phyloP scores from a whole-genome alignment of 2,797 vertebrate species.

The Pteronotus mesoamericanus region DNA sequence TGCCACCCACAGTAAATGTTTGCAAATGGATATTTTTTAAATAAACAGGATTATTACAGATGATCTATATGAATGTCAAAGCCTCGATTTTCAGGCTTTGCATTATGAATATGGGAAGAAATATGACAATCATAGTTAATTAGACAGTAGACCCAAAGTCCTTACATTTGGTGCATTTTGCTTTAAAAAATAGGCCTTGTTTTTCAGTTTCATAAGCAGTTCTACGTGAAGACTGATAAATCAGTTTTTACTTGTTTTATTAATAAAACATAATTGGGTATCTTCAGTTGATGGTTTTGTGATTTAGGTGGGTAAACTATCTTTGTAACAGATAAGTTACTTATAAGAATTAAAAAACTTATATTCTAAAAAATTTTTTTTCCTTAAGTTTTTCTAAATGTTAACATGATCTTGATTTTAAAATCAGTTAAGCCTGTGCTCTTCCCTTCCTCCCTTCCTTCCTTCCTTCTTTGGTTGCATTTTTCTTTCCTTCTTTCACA shows the following conservation, averaged over 20 bases:
- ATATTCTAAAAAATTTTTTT: constrained; percentile 89
- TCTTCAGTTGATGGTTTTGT: constrained; percentile 96
- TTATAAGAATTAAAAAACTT: constrained; percentile 98
- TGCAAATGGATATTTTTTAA: constrained; percentile 77
- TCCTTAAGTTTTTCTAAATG: neutral
- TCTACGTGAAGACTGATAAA: constrained; percentile 92
- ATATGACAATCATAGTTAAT: constrained; percentile 79
- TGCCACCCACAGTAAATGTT: constrained; percentile 84
- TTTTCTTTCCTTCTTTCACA: neutral
- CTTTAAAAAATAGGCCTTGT: constrained; percentile 86
- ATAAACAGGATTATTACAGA: constrained; percentile 77
- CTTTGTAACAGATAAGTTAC: constrained; percentile 99
- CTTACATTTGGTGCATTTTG: constrained; percentile 86
- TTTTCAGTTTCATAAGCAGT: constrained; percentile 92
- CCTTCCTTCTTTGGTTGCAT: neutral
- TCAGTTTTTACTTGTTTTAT: constrained; percentile 94
- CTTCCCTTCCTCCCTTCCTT: neutral
- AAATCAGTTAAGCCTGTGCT: neutral
- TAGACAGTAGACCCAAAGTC: constrained; percentile 85
- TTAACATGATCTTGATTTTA: neutral
- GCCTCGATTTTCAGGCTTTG: constrained; percentile 81
- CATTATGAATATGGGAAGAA: constrained; percentile 77
- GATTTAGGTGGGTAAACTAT: constrained; percentile 99
- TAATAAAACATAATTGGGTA: constrained; percentile 94
- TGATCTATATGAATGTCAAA: constrained; percentile 79